These are phyloP conservation scores for Chloropsis cyanopogon DNA, from an alignment of 2,113 vertebrate species.

Conservation along the genomic window DNA sequence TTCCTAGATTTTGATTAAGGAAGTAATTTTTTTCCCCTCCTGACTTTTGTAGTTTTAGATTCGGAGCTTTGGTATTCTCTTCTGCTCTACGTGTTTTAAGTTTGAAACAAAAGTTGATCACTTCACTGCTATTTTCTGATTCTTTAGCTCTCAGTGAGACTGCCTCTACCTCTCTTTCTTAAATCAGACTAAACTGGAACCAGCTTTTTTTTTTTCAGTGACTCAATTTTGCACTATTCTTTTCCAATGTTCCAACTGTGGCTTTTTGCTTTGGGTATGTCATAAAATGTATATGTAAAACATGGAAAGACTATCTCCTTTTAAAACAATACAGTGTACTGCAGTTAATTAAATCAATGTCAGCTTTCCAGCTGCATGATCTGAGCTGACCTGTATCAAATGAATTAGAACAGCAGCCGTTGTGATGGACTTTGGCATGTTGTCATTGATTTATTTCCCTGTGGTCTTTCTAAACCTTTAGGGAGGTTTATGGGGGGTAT, in stretches of 20 bases:
- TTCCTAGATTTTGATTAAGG: neutral
- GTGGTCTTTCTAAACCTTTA: neutral
- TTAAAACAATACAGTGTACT: neutral
- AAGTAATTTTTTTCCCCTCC: neutral
- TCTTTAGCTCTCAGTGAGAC: neutral
- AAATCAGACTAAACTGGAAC: neutral
- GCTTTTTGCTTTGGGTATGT: neutral
- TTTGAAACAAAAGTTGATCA: neutral
- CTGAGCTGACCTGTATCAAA: conserved; percentile 16
- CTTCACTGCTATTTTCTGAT: neutral
- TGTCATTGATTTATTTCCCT: conserved; percentile 39
- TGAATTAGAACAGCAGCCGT: neutral
- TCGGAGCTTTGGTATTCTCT: neutral
- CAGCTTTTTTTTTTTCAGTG: neutral
- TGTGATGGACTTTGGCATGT: conserved; percentile 7
- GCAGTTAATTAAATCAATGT: conserved; percentile 40
- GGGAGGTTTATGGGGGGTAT: conserved; percentile 3
- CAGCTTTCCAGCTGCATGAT: conserved; percentile 6
- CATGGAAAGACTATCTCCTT: neutral
- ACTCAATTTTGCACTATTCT: neutral
- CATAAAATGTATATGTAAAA: neutral
- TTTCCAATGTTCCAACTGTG: neutral
- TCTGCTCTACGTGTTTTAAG: neutral
- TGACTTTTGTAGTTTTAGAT: neutral
- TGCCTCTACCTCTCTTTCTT: neutral